phyloP scores from a whole-genome alignment of 2,113 vertebrate species.

The Prolemur simus region DNA sequence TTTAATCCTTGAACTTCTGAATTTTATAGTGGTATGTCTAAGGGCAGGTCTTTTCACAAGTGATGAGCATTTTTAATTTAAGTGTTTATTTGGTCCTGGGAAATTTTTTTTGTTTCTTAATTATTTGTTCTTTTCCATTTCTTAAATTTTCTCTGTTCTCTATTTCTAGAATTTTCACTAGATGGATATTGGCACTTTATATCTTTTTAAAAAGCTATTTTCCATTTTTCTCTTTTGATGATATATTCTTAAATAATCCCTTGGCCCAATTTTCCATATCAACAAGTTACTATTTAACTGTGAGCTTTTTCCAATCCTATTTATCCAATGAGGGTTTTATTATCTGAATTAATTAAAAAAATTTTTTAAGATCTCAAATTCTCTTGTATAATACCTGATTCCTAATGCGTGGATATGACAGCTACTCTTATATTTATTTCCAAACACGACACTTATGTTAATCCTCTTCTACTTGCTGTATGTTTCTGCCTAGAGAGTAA shows the following conservation, averaged over 20 bases:
- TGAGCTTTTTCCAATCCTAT: neutral
- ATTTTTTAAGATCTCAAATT: neutral
- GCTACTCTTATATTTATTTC: neutral
- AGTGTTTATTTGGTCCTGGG: neutral
- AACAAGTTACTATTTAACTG: neutral
- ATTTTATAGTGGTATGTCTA: neutral
- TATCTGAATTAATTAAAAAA: neutral
- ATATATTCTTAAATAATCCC: neutral
- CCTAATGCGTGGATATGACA: neutral
- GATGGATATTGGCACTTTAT: neutral
- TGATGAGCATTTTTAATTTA: neutral
- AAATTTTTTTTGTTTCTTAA: neutral
- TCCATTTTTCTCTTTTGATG: neutral
- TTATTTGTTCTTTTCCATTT: neutral
- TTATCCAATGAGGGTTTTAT: neutral
- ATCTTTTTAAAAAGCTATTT: neutral
- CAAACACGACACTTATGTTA: neutral
- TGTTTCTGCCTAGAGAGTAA: neutral
- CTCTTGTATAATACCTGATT: neutral
- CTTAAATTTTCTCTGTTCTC: neutral
- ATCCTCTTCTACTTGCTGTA: neutral
- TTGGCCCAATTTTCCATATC: slow-evolving; percentile 8
- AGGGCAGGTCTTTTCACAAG: neutral
- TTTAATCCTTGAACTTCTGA: neutral
- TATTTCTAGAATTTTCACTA: slow-evolving; percentile 18